These are phyloP conservation scores for Pituophis catenifer DNA, from an alignment of 2,113 vertebrate genomes.

Conservation along the genomic window DNA sequence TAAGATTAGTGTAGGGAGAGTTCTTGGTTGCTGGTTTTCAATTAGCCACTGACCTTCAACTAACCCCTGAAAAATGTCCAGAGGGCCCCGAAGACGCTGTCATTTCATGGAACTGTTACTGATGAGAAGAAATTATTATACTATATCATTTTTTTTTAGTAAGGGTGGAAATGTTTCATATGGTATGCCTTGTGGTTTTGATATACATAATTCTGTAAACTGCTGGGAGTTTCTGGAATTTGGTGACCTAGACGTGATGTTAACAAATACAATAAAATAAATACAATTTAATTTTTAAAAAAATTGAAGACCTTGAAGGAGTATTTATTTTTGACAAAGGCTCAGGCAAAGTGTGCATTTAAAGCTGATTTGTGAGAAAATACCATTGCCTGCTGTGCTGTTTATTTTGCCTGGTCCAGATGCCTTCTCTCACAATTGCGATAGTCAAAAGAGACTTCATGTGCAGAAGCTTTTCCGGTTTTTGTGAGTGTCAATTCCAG, in stretches of 20 bases:
- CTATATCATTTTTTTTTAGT: not conserved
- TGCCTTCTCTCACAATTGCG: not conserved
- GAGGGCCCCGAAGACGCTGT: not conserved
- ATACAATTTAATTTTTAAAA: not conserved
- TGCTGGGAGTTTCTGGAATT: not conserved
- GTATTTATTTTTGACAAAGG: not conserved
- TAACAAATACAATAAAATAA: not conserved
- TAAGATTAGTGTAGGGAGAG: not conserved
- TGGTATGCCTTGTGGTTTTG: not conserved
- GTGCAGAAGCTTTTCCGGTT: not conserved
- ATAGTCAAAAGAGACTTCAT: not conserved
- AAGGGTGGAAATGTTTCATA: not conserved
- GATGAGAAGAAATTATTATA: not conserved
- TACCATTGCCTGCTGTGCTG: not conserved
- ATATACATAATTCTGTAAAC: not conserved
- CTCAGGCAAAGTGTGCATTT: not conserved
- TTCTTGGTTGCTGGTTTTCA: not conserved
- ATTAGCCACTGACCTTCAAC: not conserved
- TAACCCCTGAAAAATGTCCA: not conserved
- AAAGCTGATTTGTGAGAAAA: not conserved
- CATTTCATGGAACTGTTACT: not conserved
- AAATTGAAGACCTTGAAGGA: not conserved
- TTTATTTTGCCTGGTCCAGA: not conserved
- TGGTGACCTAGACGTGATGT: not conserved
- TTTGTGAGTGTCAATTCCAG: not conserved